Percentiles rank a stretch among this genome's conserved stretches.
These are phyloP conservation scores for Platysteira castanea DNA, from an alignment of 2,113 vertebrate genomes.

Conservation along the genomic window DNA sequence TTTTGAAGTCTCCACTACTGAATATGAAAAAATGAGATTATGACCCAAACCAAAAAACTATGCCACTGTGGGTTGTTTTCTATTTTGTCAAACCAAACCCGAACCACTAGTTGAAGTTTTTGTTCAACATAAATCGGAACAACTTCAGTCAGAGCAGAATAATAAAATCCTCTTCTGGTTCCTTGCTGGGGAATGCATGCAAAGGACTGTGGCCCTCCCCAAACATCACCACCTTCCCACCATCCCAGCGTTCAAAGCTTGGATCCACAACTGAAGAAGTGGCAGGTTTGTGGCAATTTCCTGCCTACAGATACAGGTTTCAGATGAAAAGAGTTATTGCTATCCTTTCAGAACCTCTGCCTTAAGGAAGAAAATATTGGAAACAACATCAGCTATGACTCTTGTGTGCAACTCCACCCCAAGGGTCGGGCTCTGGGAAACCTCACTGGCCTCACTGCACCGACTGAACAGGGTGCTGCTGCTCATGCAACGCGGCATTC, in stretches of 20 bases:
- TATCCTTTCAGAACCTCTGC: background rate
- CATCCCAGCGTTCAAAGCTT: background rate
- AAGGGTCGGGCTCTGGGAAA: background rate
- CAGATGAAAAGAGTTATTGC: background rate
- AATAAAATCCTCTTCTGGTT: background rate
- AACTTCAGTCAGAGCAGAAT: background rate
- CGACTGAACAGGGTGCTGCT: accelerated
- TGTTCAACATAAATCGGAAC: background rate
- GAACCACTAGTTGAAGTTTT: background rate
- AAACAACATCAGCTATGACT: accelerated
- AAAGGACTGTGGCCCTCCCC: background rate
- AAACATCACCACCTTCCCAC: background rate
- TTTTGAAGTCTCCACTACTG: background rate
- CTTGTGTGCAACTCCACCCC: accelerated
- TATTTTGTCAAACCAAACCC: background rate
- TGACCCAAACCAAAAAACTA: background rate
- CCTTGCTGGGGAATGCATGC: background rate
- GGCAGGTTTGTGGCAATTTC: background rate
- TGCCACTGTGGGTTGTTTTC: background rate
- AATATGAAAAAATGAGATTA: background rate
- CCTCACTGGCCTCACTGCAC: accelerated
- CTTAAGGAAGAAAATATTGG: background rate
- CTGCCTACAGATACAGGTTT: background rate
- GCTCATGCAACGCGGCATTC: background rate
- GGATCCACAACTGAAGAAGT: too few relatives aligned